phyloP scores from a whole-genome alignment of 2,888 invertebrate genomes.

The Monochamus alternatus region DNA sequence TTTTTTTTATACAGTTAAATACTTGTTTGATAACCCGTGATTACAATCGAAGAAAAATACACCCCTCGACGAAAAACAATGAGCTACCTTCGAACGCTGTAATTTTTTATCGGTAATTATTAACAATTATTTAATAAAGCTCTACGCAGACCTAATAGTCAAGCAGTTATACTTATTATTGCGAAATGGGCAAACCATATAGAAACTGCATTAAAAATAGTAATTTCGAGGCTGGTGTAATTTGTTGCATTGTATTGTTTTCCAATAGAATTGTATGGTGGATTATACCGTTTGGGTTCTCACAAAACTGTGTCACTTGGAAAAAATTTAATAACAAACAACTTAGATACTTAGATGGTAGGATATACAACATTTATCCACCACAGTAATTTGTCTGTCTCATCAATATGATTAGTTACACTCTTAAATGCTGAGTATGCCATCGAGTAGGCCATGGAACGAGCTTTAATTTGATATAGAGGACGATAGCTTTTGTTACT shows the following conservation, averaged over 20 bases:
- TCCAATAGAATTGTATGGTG: conserved; percentile 20
- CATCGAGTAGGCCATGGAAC: too few species aligned
- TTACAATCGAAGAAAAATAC: conserved; percentile 12
- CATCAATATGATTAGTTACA: too few species aligned
- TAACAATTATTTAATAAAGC: conserved; percentile 30
- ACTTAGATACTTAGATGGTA: neutral
- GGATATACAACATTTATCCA: neutral
- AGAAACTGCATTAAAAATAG: conserved; percentile 22
- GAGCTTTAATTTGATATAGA: too few species aligned
- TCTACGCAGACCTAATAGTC: conserved; percentile 12
- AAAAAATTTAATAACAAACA: conserved; percentile 1
- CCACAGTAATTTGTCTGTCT: too few species aligned
- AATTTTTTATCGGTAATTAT: conserved; percentile 22
- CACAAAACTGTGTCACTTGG: conserved; percentile 26
- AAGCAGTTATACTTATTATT: conserved; percentile 26
- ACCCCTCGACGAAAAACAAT: conserved; percentile 12
- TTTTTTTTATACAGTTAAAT: neutral
- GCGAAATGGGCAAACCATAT: conserved; percentile 26
- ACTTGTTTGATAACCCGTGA: neutral
- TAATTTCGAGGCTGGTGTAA: conserved; percentile 24
- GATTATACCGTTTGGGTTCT: conserved; percentile 15
- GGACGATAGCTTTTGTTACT: too few species aligned
- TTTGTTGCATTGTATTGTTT: conserved; percentile 34
- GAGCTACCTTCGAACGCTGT: neutral
- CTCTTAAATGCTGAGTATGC: too few species aligned